These are phyloP conservation scores for Pseudopodoces humilis DNA, from an alignment of 2,113 vertebrate species.

Conservation along the genomic window DNA sequence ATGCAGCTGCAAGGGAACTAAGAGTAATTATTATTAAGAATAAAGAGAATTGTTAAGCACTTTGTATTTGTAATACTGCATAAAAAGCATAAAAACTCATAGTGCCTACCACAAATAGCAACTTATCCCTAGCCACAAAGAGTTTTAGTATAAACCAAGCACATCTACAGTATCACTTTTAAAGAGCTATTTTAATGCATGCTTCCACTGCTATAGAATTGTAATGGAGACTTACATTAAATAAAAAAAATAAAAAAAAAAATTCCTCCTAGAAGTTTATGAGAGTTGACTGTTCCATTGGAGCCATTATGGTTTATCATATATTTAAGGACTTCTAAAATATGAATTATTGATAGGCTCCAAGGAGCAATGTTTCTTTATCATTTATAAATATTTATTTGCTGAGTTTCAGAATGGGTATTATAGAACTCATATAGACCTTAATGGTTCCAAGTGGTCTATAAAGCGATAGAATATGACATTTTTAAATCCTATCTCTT, in stretches of 20 bases:
- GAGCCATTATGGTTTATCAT: conserved; percentile 52
- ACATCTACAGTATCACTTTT: not conserved
- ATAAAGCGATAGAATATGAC: not conserved
- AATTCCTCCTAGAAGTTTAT: conserved; percentile 10
- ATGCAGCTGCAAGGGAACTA: not conserved
- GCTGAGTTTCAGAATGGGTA: conserved; percentile 8
- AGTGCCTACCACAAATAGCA: not conserved
- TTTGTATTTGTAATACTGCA: not conserved
- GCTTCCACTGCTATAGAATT: not conserved
- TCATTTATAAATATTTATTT: conserved; percentile 67
- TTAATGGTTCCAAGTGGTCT: conserved; percentile 20
- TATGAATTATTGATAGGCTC: conserved; percentile 66
- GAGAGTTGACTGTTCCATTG: conserved; percentile 49
- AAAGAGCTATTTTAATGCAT: not conserved
- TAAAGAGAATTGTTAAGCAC: not conserved
- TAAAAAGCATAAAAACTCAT: not conserved
- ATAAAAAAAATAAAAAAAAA: not conserved
- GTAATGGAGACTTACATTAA: not conserved
- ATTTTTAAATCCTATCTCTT: not conserved
- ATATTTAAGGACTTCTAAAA: conserved; percentile 63
- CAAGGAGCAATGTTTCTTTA: conserved; percentile 47
- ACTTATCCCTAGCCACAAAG: not conserved
- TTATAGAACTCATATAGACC: conserved; percentile 12
- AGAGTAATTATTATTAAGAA: not conserved
- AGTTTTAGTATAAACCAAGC: not conserved